These are phyloP conservation scores for Drosophila atripex DNA, from an alignment of 2,888 invertebrate species.

Conservation along the genomic window DNA sequence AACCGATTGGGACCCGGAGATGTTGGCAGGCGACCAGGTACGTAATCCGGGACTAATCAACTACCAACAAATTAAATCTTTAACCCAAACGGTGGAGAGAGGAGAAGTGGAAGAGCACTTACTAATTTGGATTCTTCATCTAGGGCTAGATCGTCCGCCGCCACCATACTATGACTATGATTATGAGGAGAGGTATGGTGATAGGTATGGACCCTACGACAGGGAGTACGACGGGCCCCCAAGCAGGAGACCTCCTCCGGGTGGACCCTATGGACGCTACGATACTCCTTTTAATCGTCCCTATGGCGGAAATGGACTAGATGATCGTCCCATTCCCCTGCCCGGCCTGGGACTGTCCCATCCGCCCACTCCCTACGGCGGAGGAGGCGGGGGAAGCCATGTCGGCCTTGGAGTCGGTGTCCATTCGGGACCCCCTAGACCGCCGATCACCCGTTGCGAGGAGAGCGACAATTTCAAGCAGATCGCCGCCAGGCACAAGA, in stretches of 20 bases:
- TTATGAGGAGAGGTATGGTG: constrained; percentile 82
- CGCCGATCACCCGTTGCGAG: constrained; percentile 88
- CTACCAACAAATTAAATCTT: constrained; percentile 52
- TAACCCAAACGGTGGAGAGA: constrained; percentile 25
- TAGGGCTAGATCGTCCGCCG: constrained; percentile 82
- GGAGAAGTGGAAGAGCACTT: not conserved
- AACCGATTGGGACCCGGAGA: constrained; percentile 85
- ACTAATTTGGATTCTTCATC: constrained; percentile 4
- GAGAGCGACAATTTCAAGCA: constrained; percentile 93
- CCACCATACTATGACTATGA: constrained; percentile 82
- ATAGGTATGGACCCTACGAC: constrained; percentile 79
- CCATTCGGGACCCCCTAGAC: constrained; percentile 83
- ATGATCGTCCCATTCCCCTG: constrained; percentile 76
- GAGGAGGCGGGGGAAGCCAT: constrained; percentile 47
- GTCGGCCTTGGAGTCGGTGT: constrained; percentile 77
- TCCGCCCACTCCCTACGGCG: constrained; percentile 65
- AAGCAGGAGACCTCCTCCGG: constrained; percentile 66
- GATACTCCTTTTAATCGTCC: constrained; percentile 82
- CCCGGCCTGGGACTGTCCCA: constrained; percentile 68
- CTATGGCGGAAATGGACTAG: constrained; percentile 60
- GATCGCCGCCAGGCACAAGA: constrained; percentile 90
- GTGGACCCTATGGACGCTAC: constrained; percentile 80
- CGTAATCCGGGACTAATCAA: constrained; percentile 73
- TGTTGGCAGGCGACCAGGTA: constrained; percentile 81
- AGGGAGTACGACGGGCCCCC: constrained; percentile 81